Conservation (phyloP, 2,797 vertebrate species). For the Distichodus sexfasciatus region DNA sequence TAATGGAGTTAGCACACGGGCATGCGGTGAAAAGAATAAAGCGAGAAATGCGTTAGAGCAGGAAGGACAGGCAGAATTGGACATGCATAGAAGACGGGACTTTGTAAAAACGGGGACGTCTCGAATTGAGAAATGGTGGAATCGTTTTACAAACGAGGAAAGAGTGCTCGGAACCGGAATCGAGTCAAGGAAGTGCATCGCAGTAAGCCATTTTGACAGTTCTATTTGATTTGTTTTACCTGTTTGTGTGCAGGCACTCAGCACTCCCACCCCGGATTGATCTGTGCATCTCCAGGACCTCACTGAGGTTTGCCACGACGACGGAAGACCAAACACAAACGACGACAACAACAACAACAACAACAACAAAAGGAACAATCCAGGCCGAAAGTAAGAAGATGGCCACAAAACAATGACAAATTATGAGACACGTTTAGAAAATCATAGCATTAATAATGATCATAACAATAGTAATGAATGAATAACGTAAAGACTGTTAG, state of each 20-base stretch:
- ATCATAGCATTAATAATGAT: slow-evolving; percentile 53
- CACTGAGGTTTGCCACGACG: slow-evolving; percentile 93
- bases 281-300: slow-evolving; percentile 97
- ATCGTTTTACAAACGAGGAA: no score
- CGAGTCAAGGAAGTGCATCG: neutral
- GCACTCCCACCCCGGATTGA: slow-evolving; percentile 98
- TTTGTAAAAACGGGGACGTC: no score
- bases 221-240: slow-evolving; percentile 76
- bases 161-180: neutral
- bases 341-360: no score
- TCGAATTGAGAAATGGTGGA: no score
- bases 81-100: slow-evolving; percentile 12
- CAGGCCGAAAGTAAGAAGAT: slow-evolving; percentile 73
- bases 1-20: slow-evolving; percentile 64
- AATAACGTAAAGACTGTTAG: slow-evolving; percentile 53
- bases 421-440: slow-evolving; percentile 53
- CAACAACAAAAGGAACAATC: slow-evolving; percentile 64
- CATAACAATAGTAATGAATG: slow-evolving; percentile 43
- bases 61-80: slow-evolving; percentile 15
- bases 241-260: slow-evolving; percentile 98
- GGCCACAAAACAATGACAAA: slow-evolving; percentile 62
- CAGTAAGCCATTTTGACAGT: slow-evolving; percentile 28
- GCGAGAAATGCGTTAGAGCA: slow-evolving; percentile 48
- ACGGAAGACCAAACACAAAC: no score
- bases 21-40: slow-evolving; percentile 53